Evolutionary conservation across 2,113 vertebrate species (phyloP), one percentile per base, ranked within the genome.

Genomic region (Equus quagga): DNA sequence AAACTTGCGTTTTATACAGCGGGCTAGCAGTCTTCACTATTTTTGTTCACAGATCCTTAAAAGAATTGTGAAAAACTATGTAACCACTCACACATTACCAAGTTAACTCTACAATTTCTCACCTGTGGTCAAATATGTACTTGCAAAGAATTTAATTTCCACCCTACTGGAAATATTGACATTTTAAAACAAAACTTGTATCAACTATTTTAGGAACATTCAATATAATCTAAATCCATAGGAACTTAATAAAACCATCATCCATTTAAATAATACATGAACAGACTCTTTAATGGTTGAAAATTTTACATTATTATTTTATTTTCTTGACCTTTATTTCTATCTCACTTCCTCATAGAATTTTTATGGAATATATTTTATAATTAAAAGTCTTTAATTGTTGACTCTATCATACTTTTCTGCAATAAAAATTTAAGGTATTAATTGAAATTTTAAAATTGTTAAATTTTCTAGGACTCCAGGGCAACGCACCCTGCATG

Each of bases 321-420:
- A 87, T 69, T 95, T 96, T 89, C 33, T 91, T 75, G 17, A 78
- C 33, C 11, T 96, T 86, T 86, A 94, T 89, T 96, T 81, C 36
- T 8, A 95, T n/a, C 70, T 94, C 9, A 94, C 14, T 70, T 87
- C 10, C 36, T 76, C 28, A 13, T 13, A 92, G 8, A 95, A 62
- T 41, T 95, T 95, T 83, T 72, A 64, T 2, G 60, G 11, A 70
- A 76, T 51, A 44, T 46, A 46, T 13, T 81, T 96, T 69, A 33
- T 51, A 81, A 60, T 60, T 69, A 46, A 69, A 93, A 81, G 17
- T 67, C 31, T 88, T 86, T 70, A n/a, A 75, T 44, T 78, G 23
- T 86, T 83, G 15, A 84, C 36, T 5, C n/a, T 91, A 15, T 73
- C 26, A 51, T 79, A 69, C 3, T 81, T 67, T 18, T 70, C 15